A percentile compares a stretch with the other conserved stretches of the same genome.
phyloP scores from a whole-genome alignment of 2,888 invertebrate genomes.

The Caenorhabditis sp. region DNA sequence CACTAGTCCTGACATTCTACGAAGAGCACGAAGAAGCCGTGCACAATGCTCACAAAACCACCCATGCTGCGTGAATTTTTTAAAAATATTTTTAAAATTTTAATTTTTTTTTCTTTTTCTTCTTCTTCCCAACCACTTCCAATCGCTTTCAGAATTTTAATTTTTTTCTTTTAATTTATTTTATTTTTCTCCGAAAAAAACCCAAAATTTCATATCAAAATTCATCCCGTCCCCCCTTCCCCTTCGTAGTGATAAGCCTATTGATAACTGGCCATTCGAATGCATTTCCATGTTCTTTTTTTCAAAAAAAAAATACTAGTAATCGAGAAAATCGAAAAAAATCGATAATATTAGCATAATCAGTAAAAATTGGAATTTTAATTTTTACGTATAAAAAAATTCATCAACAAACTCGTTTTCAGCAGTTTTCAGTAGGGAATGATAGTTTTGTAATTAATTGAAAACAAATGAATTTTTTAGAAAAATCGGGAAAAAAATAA shows the following conservation, averaged over 20 bases:
- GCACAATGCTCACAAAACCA: conserved; percentile 56
- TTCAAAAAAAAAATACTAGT: neutral
- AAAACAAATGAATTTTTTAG: neutral
- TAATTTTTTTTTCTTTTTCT: conserved; percentile 4
- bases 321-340: too few species aligned
- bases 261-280: conserved; percentile 9
- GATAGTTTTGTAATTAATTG: neutral
- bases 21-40: conserved; percentile 75
- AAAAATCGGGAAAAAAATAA: neutral
- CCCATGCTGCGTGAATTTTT: conserved; percentile 34
- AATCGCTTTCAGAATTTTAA: neutral
- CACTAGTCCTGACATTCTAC: conserved; percentile 76
- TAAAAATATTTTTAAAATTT: neutral
- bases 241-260: neutral
- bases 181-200: too few species aligned
- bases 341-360: neutral
- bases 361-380: neutral
- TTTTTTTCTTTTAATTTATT: neutral
- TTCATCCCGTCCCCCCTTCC: neutral
- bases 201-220: conserved; percentile 13
- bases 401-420: neutral
- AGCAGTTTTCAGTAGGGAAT: neutral
- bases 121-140: neutral
- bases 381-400: neutral
- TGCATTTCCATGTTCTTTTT: conserved; percentile 10